Percentiles rank a stretch among this genome's conserved stretches.
phyloP scores from a whole-genome alignment of 92 coral and sea anemone genomes.

The Meandrina meandrites region DNA sequence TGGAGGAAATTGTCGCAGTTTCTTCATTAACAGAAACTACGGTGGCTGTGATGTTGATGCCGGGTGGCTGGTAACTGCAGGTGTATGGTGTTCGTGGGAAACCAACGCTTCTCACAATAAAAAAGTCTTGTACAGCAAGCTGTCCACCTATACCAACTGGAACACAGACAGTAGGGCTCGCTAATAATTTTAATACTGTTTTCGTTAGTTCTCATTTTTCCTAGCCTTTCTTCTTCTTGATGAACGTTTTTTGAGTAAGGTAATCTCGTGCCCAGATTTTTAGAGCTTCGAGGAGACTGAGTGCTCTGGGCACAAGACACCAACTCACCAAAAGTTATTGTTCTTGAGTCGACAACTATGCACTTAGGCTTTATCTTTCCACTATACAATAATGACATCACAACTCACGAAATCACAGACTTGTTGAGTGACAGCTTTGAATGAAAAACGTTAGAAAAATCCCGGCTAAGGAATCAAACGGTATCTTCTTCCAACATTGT shows the following conservation, averaged over 20 bases:
- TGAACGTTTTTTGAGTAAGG: no score
- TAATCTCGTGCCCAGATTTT: neutral
- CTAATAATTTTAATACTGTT: neutral
- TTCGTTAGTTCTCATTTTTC: neutral
- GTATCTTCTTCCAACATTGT: no score
- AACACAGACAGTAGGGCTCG: constrained; percentile 4
- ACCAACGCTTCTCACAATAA: neutral
- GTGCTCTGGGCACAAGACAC: no score
- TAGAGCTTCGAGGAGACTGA: neutral
- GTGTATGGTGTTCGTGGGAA: constrained; percentile 17
- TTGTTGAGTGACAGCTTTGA: no score
- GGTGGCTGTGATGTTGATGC: constrained; percentile 37
- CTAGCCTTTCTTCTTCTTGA: no score
- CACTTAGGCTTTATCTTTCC: no score
- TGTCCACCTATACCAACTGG: constrained; percentile 23
- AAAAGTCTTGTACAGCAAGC: constrained; percentile 24
- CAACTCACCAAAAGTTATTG: no score
- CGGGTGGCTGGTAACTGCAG: constrained; percentile 48
- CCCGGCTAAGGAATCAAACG: no score
- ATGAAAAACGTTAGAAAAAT: no score
- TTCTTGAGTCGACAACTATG: no score
- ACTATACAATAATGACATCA: neutral
- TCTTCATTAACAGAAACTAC: constrained; percentile 54
- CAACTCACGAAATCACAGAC: neutral
- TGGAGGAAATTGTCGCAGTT: constrained; percentile 23